phyloP scores from a whole-genome alignment of 2,888 invertebrate genomes.

The Ctenicera cuprea region DNA sequence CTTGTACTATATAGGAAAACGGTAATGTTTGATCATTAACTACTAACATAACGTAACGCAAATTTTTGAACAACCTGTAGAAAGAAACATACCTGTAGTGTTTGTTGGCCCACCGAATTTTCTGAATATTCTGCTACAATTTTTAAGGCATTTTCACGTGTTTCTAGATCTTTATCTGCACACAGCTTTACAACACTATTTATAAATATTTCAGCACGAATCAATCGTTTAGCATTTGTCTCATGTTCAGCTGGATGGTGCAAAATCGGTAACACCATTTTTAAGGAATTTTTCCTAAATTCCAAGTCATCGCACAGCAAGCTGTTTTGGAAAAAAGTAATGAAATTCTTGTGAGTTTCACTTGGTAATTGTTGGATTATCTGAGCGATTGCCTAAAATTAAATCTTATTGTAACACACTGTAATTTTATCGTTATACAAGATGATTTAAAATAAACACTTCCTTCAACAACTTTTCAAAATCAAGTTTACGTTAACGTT shows the following conservation, averaged over 20 bases:
- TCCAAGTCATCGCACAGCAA: constrained; percentile 30
- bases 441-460: no score
- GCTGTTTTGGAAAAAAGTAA: constrained; percentile 23
- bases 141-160: constrained; percentile 16
- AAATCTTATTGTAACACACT: no score
- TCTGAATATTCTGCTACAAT: constrained; percentile 35
- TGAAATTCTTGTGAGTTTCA: constrained; percentile 25
- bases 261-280: constrained; percentile 34
- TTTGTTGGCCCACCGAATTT: not conserved
- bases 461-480: no score
- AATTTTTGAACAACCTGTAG: not conserved
- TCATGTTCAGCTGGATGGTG: constrained; percentile 31
- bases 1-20: no score
- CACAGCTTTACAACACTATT: constrained; percentile 26
- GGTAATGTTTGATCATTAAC: not conserved
- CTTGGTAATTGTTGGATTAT: constrained; percentile 35
- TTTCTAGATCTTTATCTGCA: constrained; percentile 22
- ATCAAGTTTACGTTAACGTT: no score
- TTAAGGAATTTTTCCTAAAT: constrained; percentile 27
- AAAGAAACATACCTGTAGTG: constrained; percentile 24
- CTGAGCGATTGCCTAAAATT: constrained; percentile 39
- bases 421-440: no score
- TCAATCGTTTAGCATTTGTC: constrained; percentile 12
- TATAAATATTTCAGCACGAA: constrained; percentile 36
- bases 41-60: not conserved